Conservation (phyloP, 2,888 invertebrate genomes). For the Malthinus flaveolus region DNA sequence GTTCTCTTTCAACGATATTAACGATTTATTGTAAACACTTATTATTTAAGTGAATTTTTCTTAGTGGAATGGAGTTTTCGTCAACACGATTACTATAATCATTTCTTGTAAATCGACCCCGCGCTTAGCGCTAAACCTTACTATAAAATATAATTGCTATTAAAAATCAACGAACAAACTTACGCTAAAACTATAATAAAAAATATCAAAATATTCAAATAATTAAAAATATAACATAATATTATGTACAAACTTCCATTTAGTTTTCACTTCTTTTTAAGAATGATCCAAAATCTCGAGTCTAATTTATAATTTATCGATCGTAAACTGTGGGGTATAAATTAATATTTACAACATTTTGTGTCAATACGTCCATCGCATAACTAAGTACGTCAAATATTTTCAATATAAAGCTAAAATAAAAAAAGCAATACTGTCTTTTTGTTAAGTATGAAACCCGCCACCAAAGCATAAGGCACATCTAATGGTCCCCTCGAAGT, state of each 20-base stretch:
- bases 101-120: neutral
- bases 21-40: too few relatives aligned
- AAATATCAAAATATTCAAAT: conserved; percentile 31
- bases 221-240: conserved; percentile 15
- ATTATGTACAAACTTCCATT: conserved; percentile 28
- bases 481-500: conserved; percentile 85
- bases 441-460: conserved; percentile 50
- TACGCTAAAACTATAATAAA: conserved; percentile 28
- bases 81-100: conserved; percentile 9
- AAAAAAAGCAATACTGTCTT: conserved; percentile 51
- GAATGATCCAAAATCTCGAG: neutral
- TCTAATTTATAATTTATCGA: too few relatives aligned
- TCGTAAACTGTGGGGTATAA: neutral
- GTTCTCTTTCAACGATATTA: neutral
- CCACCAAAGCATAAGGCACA: conserved; percentile 53
- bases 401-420: conserved; percentile 49
- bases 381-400: conserved; percentile 49
- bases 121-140: conserved; percentile 1
- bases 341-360: conserved; percentile 14
- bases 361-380: conserved; percentile 35
- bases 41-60: neutral
- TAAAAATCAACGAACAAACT: conserved; percentile 35
- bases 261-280: conserved; percentile 12
- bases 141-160: conserved; percentile 34
- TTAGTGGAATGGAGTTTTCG: conserved; percentile 16